Evolutionary conservation across 37 sponge, comb jelly and placozoan species (phyloP), one percentile per base, ranked within the genome.

Genomic region (Tethya wilhelma): DNA sequence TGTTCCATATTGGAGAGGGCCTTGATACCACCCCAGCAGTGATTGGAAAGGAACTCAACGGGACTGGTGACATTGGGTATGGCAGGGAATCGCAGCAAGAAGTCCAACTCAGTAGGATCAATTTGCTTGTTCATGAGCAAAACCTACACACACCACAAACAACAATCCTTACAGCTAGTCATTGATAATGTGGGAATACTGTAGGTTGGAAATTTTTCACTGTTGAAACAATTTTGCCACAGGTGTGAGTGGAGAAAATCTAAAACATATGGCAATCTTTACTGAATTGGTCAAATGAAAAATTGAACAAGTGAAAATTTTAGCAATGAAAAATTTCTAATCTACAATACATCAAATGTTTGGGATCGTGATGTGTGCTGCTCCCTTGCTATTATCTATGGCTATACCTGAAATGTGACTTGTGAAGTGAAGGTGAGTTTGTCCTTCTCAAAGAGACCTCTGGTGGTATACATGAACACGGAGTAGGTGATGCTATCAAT

Each of bases 11-110:
- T 79, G 6, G 96, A 86, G 38, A 98, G 87, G 17, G 99, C 94
- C 84, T 96, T 98, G 67, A 98, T 90, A 0, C 97, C 99, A 44
- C 99, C 99, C 99, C 99, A 98, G 67, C 87, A 74, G 77, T 73
- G 67, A 72, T 98, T 84, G 63, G 85, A 83, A 45, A 98, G 86
- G 78, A 98, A 98, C 75, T 98, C 99, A 19, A 98, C 99, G 5
- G 99, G 99, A 67, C 94, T 93, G 30, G 76, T 82, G 20, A 98
- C 93, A 75, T 98, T 96, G 3, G 89, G 96, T 4, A 89, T 69
- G 30, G 84, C 67, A 4, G 97, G 97, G 83, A 93, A 98, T 22
- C 99, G 88, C 0, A 98, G 90, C 36, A 98, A 73, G 86, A 98
- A 98, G 78, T 98, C 99, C 55, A 98, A 85, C 78, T 98, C 99